Evolutionary conservation across 1,140 invertebrate genomes (phyloP), one percentile per base, ranked within the genome.

Genomic region (Pentalonia nigronervosa): DNA sequence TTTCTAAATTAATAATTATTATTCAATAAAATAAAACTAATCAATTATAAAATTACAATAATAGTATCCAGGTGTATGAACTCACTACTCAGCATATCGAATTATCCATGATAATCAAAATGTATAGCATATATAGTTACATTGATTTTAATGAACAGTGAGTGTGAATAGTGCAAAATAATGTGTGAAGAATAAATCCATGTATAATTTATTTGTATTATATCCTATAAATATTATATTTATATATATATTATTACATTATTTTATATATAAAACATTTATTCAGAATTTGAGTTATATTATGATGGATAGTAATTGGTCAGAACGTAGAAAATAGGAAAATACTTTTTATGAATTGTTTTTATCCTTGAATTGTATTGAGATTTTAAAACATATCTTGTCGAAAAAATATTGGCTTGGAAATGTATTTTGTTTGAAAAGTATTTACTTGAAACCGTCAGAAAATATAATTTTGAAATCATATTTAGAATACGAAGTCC

Each of bases 41-140:
- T 83, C 76, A 84, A 84, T 86, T 36, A 93, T 14, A 84, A 93
- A 84, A 7, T 93, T 36, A 93, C 25, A 86, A 93, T 47, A 92
- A 92, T 92, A 30, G 81, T 92, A 92, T 84, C 34, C 91, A 34
- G 91, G 91, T 92, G 30, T 53, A 83, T 92, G 76, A 92, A 92
- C 76, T 41, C 41, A 41, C 41, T 41, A 41, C 41, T 83, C 48
- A 30, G 76, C 91, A 53, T 93, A 93, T 21, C 91, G 48, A 93
- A 93, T 93, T 92, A 91, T 92, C 67, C 45, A 11, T 83, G 90
- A 50, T 92, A 92, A 50, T 92, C n/a, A 93, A 84, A 84, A 93
- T 93, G 45, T 84, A 25, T 93, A 56, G 91, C 50, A 50, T 17
- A n/a, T n/a, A 53, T 48, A 56, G n/a, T 84, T 50, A 47, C 34